Evolutionary conservation across 2,797 vertebrate genomes (phyloP).

Genomic region (Eidolon dupreanum): DNA sequence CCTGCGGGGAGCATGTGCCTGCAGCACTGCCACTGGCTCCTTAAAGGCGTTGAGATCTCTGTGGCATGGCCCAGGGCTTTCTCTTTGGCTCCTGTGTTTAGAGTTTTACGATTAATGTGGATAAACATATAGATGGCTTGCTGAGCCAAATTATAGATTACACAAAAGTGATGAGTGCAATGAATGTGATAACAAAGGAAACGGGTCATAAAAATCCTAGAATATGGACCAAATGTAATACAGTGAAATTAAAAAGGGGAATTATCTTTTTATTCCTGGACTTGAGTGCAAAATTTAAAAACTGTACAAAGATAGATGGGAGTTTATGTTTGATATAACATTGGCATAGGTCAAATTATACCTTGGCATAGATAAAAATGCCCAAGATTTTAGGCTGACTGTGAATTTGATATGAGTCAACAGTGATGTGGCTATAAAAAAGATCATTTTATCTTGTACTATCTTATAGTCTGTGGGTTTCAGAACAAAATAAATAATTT

Average conservation of each 20-base stretch:
- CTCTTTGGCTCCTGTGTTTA: background rate
- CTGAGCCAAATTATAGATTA: background rate
- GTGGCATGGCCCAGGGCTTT: background rate
- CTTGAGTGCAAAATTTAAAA: background rate
- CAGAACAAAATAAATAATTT: slow-evolving; percentile 36
- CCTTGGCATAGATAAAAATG: background rate
- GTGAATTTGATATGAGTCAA: background rate
- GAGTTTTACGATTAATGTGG: background rate
- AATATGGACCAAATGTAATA: background rate
- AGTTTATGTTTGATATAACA: background rate
- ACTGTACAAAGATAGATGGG: background rate
- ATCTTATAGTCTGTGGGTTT: background rate
- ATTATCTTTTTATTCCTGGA: background rate
- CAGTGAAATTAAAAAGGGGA: background rate
- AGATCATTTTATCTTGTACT: background rate
- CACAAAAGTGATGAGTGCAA: background rate
- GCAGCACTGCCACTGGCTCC: background rate
- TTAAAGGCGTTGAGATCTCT: background rate
- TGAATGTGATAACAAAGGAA: background rate
- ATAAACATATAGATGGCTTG: background rate
- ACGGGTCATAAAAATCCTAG: background rate
- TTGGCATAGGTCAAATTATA: background rate
- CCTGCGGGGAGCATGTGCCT: background rate
- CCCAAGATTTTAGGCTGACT: background rate
- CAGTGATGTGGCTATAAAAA: background rate